phyloP scores from a whole-genome alignment of 2,888 invertebrate species.

The Poecilus cupreus region DNA sequence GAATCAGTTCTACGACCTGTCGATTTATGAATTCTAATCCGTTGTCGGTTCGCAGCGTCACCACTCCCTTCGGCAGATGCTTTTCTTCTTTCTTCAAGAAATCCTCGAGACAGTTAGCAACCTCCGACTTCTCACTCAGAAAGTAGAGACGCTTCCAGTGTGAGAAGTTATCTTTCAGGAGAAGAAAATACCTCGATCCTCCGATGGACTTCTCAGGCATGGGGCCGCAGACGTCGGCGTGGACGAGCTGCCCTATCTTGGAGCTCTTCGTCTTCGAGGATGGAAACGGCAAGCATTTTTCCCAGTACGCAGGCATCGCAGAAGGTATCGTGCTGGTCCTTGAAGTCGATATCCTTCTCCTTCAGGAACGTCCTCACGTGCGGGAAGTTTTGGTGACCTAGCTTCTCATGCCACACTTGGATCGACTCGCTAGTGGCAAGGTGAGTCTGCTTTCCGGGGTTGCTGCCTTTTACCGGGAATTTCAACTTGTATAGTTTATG shows the following conservation, averaged over 20 bases:
- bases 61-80: constrained; percentile 63
- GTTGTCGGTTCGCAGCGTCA: constrained; percentile 65
- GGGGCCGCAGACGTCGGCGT: not conserved
- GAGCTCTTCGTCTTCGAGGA: no score
- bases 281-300: no score
- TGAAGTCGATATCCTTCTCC: no score
- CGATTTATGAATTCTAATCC: constrained; percentile 65
- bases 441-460: not conserved
- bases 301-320: no score
- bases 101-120: constrained; percentile 58
- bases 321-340: no score
- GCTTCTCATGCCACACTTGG: no score
- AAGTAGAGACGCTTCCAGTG: constrained; percentile 61
- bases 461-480: not conserved
- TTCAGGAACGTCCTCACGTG: no score
- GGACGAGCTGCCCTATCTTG: not conserved
- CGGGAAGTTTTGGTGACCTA: no score
- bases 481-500: not conserved
- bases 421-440: not conserved
- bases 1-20: constrained; percentile 61
- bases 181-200: constrained; percentile 18
- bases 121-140: constrained; percentile 63
- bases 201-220: not conserved
- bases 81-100: constrained; percentile 64
- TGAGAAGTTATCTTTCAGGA: constrained; percentile 63